These are phyloP conservation scores for Penaeus japonicus DNA, from an alignment of 1,140 invertebrate genomes.

Conservation along the genomic window DNA sequence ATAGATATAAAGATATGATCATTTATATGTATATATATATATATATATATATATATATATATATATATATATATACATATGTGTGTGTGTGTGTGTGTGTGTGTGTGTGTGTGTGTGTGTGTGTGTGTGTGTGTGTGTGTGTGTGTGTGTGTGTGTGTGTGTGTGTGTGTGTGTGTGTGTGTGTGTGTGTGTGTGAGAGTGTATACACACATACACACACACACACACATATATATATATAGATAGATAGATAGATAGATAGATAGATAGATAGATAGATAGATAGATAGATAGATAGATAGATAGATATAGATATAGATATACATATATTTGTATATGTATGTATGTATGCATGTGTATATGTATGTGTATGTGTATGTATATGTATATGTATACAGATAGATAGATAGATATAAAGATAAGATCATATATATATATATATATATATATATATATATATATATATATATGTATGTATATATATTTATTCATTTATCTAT, in stretches of 20 bases:
- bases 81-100: too few species aligned
- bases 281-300: neutral
- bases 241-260: neutral
- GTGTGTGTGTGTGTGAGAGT: too few species aligned
- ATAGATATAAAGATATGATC: too few species aligned
- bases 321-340: neutral
- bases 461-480: neutral
- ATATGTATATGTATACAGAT: neutral
- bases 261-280: too few species aligned
- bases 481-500: neutral
- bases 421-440: neutral
- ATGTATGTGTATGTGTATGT: too few species aligned
- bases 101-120: too few species aligned
- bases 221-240: constrained; percentile 10
- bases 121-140: too few species aligned
- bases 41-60: too few species aligned
- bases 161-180: too few species aligned
- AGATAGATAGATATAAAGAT: neutral
- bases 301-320: neutral
- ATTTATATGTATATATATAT: too few species aligned
- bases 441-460: neutral
- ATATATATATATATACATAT: too few species aligned
- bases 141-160: too few species aligned
- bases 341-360: neutral
- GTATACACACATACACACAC: neutral